Base-by-base conservation (phyloP, 2,888 invertebrate species). In the Stomorhina lunata region DNA sequence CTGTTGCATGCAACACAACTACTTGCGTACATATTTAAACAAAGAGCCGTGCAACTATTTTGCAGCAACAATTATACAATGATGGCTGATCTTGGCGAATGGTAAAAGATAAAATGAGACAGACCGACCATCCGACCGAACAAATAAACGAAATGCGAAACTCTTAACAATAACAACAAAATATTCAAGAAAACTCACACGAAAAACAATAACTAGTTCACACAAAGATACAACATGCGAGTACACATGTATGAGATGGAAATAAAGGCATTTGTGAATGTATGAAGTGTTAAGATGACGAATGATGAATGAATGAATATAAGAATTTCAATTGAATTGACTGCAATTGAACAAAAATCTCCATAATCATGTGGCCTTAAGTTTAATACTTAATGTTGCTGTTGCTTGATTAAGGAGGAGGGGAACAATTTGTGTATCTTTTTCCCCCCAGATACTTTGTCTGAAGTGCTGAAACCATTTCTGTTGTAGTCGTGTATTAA, bases 21-120 rank as follows among this genome's bases (percentile, higher is more conserved):
- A 48, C 37, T 12, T 17, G 10, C 17, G 22, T 20, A 50, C n/a
- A 34, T 10, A 32, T n/a, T 29, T 10, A 9, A 17, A 73, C 43
- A 45, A 2, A 12, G 6, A n/a, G 17, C 4, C 17, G 55, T 57
- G 48, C 50, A 72, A 79, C 66, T 65, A 65, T 57, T 57, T 57
- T 55, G 9, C 17, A 55, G 29, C 40, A 72, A 37, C 25, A 77
- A n/a, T n/a, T n/a, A n/a, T n/a, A n/a, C n/a, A n/a, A n/a, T n/a
- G n/a, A n/a, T 72, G 77, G 57, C 77, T 68, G 77, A 76, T 69
- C 69, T 69, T 71, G 61, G 77, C 45, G 53, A 68, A 78, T 68
- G 63, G n/a, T 78, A 81, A 81, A 73, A 55, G 81, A 81, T 78
- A 69, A 78, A 81, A 81, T 81, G 78, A 78, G 81, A 68, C 68